Percentiles rank a stretch among this genome's conserved stretches.
These are phyloP conservation scores for Cassiopea xamachana DNA, from an alignment of 30 jellyfish, hydroid and myxozoan genomes.

Conservation along the genomic window DNA sequence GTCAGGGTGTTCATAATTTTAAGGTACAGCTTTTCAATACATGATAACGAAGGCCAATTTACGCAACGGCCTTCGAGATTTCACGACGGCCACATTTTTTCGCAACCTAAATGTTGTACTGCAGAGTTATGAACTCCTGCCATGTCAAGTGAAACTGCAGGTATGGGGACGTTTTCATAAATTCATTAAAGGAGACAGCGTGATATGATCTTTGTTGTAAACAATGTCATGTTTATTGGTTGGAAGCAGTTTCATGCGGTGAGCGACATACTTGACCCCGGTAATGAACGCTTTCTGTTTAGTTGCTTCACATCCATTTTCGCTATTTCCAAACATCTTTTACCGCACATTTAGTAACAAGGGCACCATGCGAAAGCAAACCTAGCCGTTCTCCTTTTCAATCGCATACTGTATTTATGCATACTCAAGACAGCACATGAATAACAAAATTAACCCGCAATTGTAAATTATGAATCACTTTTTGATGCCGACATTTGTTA, in stretches of 20 bases:
- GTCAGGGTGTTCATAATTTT: background rate
- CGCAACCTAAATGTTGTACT: constrained; percentile 6
- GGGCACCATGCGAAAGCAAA: constrained; percentile 14
- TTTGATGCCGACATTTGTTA: constrained; percentile 34
- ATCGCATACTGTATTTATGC: constrained; percentile 11
- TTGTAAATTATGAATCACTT: constrained; percentile 11
- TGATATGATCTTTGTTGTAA: constrained; percentile 52
- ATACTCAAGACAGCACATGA: constrained; percentile 24
- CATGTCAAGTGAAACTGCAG: background rate
- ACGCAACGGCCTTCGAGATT: constrained; percentile 9
- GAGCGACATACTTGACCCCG: constrained; percentile 55
- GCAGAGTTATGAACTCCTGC: constrained; percentile 8
- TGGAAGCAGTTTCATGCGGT: constrained; percentile 71
- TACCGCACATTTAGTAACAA: constrained; percentile 30
- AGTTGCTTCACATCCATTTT: constrained; percentile 45
- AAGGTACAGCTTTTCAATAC: background rate
- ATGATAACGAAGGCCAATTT: background rate
- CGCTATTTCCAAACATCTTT: constrained; percentile 38
- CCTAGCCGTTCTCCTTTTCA: constrained; percentile 24
- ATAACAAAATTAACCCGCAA: constrained; percentile 50
- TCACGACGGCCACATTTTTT: background rate
- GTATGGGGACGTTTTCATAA: constrained; percentile 22
- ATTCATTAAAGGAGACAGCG: constrained; percentile 41
- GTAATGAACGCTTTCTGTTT: constrained; percentile 56
- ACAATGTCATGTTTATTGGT: constrained; percentile 55